Evolutionary conservation across 1,140 invertebrate genomes (phyloP).

Genomic region (Mycetomoellerius zeteki): DNA sequence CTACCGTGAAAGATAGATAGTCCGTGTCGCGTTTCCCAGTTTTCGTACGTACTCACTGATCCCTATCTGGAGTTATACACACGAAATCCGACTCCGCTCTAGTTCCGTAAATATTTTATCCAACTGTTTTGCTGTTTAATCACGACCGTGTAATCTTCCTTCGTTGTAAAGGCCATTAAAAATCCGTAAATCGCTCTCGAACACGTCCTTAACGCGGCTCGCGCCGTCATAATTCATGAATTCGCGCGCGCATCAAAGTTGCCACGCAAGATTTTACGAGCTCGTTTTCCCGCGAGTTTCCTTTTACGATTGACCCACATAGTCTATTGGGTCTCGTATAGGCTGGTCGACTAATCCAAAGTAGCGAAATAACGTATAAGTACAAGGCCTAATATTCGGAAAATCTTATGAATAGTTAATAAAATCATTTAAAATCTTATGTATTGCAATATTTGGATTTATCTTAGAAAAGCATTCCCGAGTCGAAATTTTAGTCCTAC

Average conservation of each 20-base stretch:
- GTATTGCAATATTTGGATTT: neutral
- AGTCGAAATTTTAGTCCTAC: too few species aligned
- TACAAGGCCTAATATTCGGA: neutral
- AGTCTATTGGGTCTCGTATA: neutral
- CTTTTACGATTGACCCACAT: constrained; percentile 34
- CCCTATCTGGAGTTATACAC: constrained; percentile 4
- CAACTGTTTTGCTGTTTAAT: constrained; percentile 21
- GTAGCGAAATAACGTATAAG: neutral
- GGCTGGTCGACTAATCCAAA: neutral
- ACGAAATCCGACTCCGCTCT: constrained; percentile 28
- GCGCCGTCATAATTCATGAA: constrained; percentile 56
- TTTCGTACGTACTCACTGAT: constrained; percentile 22
- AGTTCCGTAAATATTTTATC: constrained; percentile 40
- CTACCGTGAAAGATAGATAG: constrained; percentile 37
- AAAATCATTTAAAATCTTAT: neutral
- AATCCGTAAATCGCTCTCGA: constrained; percentile 30
- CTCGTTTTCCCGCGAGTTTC: constrained; percentile 66
- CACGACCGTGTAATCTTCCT: neutral
- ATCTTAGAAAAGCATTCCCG: neutral
- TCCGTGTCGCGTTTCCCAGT: constrained; percentile 27
- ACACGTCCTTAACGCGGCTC: constrained; percentile 4
- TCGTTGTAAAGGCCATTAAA: constrained; percentile 27
- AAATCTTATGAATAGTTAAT: neutral
- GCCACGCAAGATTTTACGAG: constrained; percentile 61
- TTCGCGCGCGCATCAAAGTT: constrained; percentile 5